Conservation (phyloP, 2,888 invertebrate species). For the Eilema griseolum region DNA sequence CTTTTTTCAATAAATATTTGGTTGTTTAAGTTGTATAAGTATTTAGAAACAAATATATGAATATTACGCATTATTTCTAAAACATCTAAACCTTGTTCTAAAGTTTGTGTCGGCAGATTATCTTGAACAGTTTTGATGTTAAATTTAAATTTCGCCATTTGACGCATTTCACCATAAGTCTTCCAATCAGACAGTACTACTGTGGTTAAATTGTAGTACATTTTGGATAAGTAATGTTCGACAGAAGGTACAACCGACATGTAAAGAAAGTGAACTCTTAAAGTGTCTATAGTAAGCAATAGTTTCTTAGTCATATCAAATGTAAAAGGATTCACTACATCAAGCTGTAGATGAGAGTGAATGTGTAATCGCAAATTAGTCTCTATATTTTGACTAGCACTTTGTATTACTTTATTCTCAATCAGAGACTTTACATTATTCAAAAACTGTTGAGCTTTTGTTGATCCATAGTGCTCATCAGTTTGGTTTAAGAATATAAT, state of each 20-base stretch:
- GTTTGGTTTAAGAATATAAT: conserved; percentile 69
- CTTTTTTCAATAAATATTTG: conserved; percentile 98
- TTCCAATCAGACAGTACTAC: conserved; percentile 99
- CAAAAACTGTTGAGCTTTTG: conserved; percentile 71
- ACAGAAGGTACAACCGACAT: conserved; percentile 90
- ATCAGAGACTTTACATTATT: conserved; percentile 76
- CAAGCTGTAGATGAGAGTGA: conserved; percentile 95
- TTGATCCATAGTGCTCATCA: conserved; percentile 65
- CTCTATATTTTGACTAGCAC: conserved; percentile 95
- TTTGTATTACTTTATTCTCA: conserved; percentile 88
- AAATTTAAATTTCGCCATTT: conserved; percentile 95
- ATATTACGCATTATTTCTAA: conserved; percentile 99
- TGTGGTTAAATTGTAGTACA: conserved; percentile 98
- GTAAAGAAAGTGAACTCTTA: conserved; percentile 85
- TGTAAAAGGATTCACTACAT: conserved; percentile 91
- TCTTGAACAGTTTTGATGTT: conserved; percentile 94
- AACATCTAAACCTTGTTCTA: conserved; percentile 98
- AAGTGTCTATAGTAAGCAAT: conserved; percentile 87
- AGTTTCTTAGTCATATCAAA: conserved; percentile 89
- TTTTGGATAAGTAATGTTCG: conserved; percentile 96
- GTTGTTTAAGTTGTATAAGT: conserved; percentile 97
- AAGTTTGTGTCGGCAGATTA: conserved; percentile 97
- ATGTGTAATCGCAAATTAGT: conserved; percentile 96
- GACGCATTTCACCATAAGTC: conserved; percentile 98
- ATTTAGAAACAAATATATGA: conserved; percentile 96